Evolutionary conservation across 2,113 vertebrate genomes (phyloP), one percentile per base, ranked within the genome.

Genomic region (Globicephala melas): DNA sequence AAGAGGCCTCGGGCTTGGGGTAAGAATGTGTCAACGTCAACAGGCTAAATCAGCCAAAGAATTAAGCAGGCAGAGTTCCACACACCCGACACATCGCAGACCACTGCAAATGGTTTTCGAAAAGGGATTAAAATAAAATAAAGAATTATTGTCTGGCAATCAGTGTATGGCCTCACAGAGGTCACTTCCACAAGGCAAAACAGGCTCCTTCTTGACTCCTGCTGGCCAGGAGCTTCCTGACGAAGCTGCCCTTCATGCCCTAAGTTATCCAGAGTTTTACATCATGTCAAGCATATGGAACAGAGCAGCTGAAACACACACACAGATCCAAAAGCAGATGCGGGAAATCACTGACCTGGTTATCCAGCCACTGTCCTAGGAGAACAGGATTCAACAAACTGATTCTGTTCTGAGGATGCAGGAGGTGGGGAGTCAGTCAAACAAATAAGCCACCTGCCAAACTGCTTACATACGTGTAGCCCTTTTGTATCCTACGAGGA

Each of bases 11-110:
- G 18, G 92, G 67, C 88, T 96, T 58, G 87, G 18, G n/a, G 65
- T 28, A 87, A 86, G 94, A 95, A 82, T 33, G 81, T 91, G 92
- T 96, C 90, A 95, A 83, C 31, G 18, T 94, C 90, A 93, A 90
- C 91, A 86, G 96, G 91, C 88, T 70, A 96, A 84, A 55, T 47
- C 92, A 95, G 96, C 90, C 83, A 85, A 89, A 80, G 96, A 96
- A 95, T 76, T 88, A 97, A 76, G n/a, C 92, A 94, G 87, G 73
- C 89, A 65, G 60, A 68, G 77, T 76, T 71, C 86, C 76, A 73
- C 62, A 96, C 79, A 38, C 58, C 70, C 36, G 31, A 68, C 94
- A 94, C 81, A 67, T 41, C 71, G 62, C 68, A 97, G 87, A 91
- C 77, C 94, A 91, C 84, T 95, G 81, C 88, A 87, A 68, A 74